Conservation (phyloP, 2,113 vertebrate species). For the Pyrgilauda ruficollis region DNA sequence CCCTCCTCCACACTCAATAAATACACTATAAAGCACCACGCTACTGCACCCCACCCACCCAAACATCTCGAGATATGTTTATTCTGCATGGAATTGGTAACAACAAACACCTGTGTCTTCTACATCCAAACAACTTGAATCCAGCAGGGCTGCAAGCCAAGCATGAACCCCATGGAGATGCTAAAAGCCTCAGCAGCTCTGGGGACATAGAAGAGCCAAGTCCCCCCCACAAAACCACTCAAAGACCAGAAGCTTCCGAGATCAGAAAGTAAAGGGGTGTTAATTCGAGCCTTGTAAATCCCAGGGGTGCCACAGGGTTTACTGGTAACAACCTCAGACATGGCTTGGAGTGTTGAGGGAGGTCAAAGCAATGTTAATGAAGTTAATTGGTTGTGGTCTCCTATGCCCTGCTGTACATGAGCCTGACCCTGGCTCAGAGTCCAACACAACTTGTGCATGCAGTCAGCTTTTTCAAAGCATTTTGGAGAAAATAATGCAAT, state of each 20-base stretch:
- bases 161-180: not conserved
- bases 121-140: not conserved
- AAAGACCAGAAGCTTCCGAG: not conserved
- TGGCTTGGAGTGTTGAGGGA: not conserved
- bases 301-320: not conserved
- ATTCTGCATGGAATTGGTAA: not conserved
- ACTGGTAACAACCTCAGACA: not conserved
- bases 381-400: slow-evolving; percentile 5
- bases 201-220: not conserved
- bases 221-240: not conserved
- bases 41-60: not conserved
- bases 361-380: not conserved
- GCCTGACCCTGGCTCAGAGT: not conserved
- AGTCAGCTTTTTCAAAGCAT: not conserved
- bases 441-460: not conserved
- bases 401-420: not conserved
- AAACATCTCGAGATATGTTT: not conserved
- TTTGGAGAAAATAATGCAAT: not conserved
- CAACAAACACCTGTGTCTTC: not conserved
- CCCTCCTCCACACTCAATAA: not conserved
- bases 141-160: not conserved
- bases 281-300: not conserved
- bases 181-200: not conserved
- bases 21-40: not conserved
- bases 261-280: not conserved